Evolutionary conservation across 2,797 vertebrate species (phyloP).

Genomic region (Syngnathus rostellatus): DNA sequence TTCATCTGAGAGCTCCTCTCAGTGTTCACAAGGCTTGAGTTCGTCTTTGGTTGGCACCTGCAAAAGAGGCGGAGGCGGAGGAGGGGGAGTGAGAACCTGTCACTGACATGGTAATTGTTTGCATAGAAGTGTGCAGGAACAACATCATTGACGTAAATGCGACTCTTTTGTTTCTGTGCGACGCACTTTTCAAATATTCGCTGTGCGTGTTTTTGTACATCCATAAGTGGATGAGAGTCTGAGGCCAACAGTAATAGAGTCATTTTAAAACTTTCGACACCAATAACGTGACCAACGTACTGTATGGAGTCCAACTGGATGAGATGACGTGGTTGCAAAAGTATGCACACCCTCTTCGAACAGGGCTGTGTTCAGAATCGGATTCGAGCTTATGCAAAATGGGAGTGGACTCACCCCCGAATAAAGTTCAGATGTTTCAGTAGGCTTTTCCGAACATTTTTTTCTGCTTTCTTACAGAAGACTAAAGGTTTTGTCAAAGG

Average conservation of each 20-base stretch:
- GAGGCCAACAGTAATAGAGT: background rate
- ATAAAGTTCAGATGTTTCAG: background rate
- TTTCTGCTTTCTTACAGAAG: background rate
- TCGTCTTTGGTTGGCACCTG: slow-evolving; percentile 66
- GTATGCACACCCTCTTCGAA: too few relatives aligned
- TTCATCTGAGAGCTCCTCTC: slow-evolving; percentile 71
- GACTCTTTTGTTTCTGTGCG: background rate
- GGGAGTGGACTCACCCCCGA: background rate
- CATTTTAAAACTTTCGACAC: too few relatives aligned
- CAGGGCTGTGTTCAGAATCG: background rate
- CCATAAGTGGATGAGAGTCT: background rate
- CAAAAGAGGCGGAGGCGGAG: slow-evolving; percentile 10
- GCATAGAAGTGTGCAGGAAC: slow-evolving; percentile 7
- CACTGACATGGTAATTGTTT: slow-evolving; percentile 8
- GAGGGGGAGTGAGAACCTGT: slow-evolving; percentile 4
- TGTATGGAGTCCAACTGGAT: too few relatives aligned
- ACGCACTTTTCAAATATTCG: background rate
- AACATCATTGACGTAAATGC: slow-evolving; percentile 1
- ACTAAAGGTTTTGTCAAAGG: background rate
- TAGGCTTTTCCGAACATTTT: background rate
- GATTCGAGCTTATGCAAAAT: background rate
- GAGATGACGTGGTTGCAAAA: too few relatives aligned
- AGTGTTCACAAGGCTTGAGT: slow-evolving; percentile 65
- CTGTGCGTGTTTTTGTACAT: background rate
- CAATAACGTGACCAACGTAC: too few relatives aligned